Evolutionary conservation across 2,888 invertebrate species (phyloP).

Genomic region (Erannis defoliaria): DNA sequence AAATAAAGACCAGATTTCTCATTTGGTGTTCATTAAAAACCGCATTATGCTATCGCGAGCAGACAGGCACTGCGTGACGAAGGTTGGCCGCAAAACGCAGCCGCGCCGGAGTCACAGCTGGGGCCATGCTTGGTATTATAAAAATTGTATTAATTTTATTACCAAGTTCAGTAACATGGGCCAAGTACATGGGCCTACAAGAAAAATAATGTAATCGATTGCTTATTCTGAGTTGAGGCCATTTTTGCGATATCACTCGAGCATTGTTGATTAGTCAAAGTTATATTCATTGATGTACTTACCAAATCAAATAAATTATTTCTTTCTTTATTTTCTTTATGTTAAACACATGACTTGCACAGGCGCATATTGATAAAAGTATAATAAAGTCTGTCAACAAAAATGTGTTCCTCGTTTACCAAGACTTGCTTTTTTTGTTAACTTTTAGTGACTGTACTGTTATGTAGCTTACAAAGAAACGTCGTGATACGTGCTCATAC

Average conservation of each 20-base stretch:
- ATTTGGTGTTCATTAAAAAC: slow-evolving; percentile 30
- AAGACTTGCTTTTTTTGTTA: not conserved
- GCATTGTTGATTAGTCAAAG: too few species aligned
- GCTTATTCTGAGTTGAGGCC: too few species aligned
- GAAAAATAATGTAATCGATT: too few species aligned
- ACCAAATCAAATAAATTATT: too few species aligned
- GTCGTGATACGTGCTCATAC: slow-evolving; percentile 35
- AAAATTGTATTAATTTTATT: slow-evolving; percentile 57
- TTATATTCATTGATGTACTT: too few species aligned
- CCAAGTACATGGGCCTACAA: too few species aligned
- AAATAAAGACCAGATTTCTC: not conserved
- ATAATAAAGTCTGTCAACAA: not conserved
- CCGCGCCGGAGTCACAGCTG: slow-evolving; percentile 52
- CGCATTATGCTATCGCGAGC: slow-evolving; percentile 41
- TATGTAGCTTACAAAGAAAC: slow-evolving; percentile 7
- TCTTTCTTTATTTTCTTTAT: too few species aligned
- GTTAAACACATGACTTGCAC: not conserved
- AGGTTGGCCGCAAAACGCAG: slow-evolving; percentile 61
- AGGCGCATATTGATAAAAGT: not conserved
- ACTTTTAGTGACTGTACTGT: not conserved
- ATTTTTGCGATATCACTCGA: too few species aligned
- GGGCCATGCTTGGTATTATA: slow-evolving; percentile 56
- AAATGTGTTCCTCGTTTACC: not conserved
- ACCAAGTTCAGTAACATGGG: too few species aligned
- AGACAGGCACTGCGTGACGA: slow-evolving; percentile 55